Conservation (phyloP, 2,888 invertebrate genomes). For the Agrochola macilenta region DNA sequence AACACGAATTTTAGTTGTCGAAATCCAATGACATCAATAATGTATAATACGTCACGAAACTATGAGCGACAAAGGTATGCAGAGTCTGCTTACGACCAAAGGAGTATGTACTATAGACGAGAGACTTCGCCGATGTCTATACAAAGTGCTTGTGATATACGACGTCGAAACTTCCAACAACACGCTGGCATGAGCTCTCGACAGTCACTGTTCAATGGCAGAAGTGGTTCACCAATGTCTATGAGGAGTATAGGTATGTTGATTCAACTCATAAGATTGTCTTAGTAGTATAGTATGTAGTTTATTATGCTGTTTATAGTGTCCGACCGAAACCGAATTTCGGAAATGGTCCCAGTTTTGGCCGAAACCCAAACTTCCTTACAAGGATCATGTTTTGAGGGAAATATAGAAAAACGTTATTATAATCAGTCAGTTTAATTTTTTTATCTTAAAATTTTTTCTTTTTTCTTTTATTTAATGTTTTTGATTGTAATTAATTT, state of each 20-base stretch:
- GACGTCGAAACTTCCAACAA: constrained; percentile 70
- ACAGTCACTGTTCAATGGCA: constrained; percentile 75
- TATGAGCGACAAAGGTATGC: constrained; percentile 71
- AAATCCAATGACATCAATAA: constrained; percentile 74
- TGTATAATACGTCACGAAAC: constrained; percentile 72
- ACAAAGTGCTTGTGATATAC: constrained; percentile 72
- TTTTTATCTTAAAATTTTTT: too few species aligned
- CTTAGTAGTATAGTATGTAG: neutral
- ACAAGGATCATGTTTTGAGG: too few species aligned
- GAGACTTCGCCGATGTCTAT: constrained; percentile 70
- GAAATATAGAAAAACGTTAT: too few species aligned
- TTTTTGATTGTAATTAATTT: too few species aligned
- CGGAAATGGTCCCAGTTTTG: too few species aligned
- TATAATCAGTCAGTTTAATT: too few species aligned
- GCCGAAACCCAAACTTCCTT: too few species aligned
- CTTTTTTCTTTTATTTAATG: too few species aligned
- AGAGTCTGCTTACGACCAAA: constrained; percentile 72
- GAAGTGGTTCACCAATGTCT: constrained; percentile 82
- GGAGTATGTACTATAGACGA: constrained; percentile 74
- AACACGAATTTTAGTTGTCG: constrained; percentile 73
- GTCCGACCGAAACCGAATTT: too few species aligned
- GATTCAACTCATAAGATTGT: neutral
- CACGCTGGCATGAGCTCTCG: constrained; percentile 72
- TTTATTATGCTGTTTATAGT: too few species aligned
- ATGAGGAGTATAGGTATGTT: constrained; percentile 78